Conservation (phyloP, 2,113 vertebrate species). For the Lynx canadensis region DNA sequence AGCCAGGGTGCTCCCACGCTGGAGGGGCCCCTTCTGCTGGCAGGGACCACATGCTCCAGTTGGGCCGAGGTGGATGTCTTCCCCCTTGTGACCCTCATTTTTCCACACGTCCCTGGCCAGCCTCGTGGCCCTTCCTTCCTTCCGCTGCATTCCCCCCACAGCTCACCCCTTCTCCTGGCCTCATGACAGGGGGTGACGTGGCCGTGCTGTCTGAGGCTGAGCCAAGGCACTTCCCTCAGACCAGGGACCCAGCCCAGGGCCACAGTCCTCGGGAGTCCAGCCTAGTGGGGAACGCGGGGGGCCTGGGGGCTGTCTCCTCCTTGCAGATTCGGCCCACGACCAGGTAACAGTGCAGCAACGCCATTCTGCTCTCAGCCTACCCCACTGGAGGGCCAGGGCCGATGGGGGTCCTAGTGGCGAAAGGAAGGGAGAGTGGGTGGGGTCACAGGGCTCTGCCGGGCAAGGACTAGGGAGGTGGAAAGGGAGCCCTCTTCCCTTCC, state of each 20-base stretch:
- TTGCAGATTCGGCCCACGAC: background rate
- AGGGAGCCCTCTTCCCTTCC: background rate
- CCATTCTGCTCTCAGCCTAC: background rate
- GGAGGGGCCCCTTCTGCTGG: background rate
- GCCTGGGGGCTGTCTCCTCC: conserved; percentile 16
- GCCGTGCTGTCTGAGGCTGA: conserved; percentile 59
- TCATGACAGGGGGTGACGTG: conserved; percentile 71
- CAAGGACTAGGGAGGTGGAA: background rate
- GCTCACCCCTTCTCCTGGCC: conserved; percentile 23
- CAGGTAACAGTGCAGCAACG: conserved; percentile 75
- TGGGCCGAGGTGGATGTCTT: background rate
- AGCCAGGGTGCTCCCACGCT: accelerated
- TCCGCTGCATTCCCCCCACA: background rate
- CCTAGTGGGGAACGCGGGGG: background rate
- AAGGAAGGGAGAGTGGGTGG: background rate
- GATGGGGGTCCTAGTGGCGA: background rate
- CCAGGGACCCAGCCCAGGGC: conserved; percentile 39
- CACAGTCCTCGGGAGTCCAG: conserved; percentile 21
- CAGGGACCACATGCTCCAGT: background rate
- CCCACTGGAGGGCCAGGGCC: background rate
- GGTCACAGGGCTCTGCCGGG: background rate
- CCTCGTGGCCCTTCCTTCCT: background rate
- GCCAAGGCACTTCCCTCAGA: conserved; percentile 51
- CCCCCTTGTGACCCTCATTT: background rate
- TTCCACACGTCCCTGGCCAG: accelerated